Evolutionary conservation across 1,140 invertebrate species (phyloP).

Genomic region (Zaprionus gabonicus): DNA sequence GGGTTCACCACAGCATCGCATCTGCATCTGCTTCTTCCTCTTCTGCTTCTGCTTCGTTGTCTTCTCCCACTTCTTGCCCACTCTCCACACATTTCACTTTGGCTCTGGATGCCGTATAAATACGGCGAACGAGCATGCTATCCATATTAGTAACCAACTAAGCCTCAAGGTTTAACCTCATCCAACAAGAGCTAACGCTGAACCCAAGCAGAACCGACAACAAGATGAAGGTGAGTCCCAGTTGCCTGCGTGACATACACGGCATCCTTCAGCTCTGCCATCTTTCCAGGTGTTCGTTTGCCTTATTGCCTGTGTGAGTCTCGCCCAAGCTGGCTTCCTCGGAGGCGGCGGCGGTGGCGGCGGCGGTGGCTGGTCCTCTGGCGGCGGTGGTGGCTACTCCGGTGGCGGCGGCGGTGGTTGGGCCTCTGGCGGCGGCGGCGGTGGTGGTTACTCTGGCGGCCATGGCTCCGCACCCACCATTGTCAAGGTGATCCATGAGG

Average conservation of each 20-base stretch:
- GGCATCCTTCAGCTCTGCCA: not conserved
- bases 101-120: constrained; percentile 40
- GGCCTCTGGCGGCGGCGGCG: constrained; percentile 28
- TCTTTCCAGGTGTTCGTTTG: constrained; percentile 55
- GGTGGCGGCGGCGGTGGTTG: constrained; percentile 31
- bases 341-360: constrained; percentile 33
- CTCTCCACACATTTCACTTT: constrained; percentile 38
- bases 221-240: constrained; percentile 58
- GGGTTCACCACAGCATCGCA: constrained; percentile 19
- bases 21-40: not conserved
- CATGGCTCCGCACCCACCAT: constrained; percentile 49
- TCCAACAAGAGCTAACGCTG: constrained; percentile 48
- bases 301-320: constrained; percentile 54
- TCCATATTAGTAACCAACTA: constrained; percentile 46
- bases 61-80: not conserved
- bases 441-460: constrained; percentile 38
- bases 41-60: not conserved
- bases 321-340: constrained; percentile 58
- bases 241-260: no score
- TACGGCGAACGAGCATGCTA: constrained; percentile 28
- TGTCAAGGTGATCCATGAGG: constrained; percentile 62
- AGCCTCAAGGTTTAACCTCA: constrained; percentile 44
- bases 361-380: constrained; percentile 30
- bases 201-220: constrained; percentile 63
- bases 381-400: constrained; percentile 39